Evolutionary conservation across 2,888 invertebrate species (phyloP), one percentile per base, ranked within the genome.

Genomic region (Rhyacophila evoluta): DNA sequence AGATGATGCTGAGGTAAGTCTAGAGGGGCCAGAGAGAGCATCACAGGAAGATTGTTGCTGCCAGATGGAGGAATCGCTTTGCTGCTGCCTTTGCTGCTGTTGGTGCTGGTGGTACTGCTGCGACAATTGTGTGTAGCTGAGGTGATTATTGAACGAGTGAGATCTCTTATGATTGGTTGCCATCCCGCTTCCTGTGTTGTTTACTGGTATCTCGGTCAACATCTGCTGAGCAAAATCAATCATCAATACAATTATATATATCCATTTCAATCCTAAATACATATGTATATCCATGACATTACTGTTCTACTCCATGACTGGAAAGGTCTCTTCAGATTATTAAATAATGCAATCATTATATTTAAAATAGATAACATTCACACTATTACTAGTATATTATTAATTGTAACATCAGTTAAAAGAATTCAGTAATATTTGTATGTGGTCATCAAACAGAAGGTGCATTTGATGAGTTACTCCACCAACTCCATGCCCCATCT

Each of bases 81-180:
- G 91, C 88, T 91, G 91, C 86, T 86, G 87, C 84, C 89, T 91
- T 85, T 88, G 88, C 88, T 89, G 90, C 86, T 85, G 87, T 84
- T 89, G 91, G n/a, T n/a, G n/a, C 84, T 89, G 91, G 85, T 88
- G 88, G 88, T 89, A 90, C 86, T 85, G 87, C 84, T 89, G 91
- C 85, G 88, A 88, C 86, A 91, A 92, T 86, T 92, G 92, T 85
- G 92, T 91, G 89, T 92, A 92, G 86, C 92, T 92, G 89, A 92
- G 92, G 87, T 92, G 92, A 87, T 92, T 92, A 88, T 92, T 92
- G 90, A 92, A 92, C 86, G 93, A 92, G 84, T 90, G 93, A 89
- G 90, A 93, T 91, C 90, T 91, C 91, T 91, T 93, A 90, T 91
- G 93, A 90, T 89, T 92, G 86, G 90, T 91, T 87, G 84, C 82